phyloP scores from a whole-genome alignment of 37 sponge, comb jelly and placozoan species.

The Agelas oroides region DNA sequence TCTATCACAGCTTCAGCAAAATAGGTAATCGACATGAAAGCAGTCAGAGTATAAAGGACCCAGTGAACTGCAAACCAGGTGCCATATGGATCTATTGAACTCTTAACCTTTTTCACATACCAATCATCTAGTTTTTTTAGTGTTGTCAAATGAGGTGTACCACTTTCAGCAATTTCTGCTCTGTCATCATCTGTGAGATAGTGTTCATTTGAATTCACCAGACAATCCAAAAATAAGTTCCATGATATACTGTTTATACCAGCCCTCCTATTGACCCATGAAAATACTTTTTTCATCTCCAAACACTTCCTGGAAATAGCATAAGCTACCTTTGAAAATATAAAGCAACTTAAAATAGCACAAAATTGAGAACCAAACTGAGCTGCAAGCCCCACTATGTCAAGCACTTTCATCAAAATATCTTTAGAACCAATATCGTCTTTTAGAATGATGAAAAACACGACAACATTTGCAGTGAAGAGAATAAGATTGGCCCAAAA shows the following conservation, averaged over 20 bases:
- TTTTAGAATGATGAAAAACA: background rate
- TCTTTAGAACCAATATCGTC: background rate
- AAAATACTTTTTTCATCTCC: background rate
- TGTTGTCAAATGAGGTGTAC: background rate
- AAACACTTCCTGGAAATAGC: background rate
- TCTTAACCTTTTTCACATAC: too few species aligned
- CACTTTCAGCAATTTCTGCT: background rate
- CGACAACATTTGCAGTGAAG: background rate
- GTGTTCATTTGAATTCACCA: too few species aligned
- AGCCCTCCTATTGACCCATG: too few species aligned
- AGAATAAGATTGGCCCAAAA: background rate
- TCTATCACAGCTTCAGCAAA: background rate
- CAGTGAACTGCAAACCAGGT: conserved; percentile 43
- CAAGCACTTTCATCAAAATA: background rate
- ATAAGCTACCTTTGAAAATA: conserved; percentile 7
- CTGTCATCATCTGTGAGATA: too few species aligned
- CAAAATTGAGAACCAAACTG: too few species aligned
- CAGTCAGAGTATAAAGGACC: conserved; percentile 16
- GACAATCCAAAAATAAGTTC: background rate
- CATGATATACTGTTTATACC: too few species aligned
- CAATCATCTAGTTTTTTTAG: conserved; percentile 6
- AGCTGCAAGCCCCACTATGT: background rate
- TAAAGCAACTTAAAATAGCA: conserved; percentile 8
- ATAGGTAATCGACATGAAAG: conserved; percentile 30
- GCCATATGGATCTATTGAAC: conserved; percentile 7